These are phyloP conservation scores for Cheilosia scutellata DNA, from an alignment of 2,888 invertebrate species.

Conservation along the genomic window DNA sequence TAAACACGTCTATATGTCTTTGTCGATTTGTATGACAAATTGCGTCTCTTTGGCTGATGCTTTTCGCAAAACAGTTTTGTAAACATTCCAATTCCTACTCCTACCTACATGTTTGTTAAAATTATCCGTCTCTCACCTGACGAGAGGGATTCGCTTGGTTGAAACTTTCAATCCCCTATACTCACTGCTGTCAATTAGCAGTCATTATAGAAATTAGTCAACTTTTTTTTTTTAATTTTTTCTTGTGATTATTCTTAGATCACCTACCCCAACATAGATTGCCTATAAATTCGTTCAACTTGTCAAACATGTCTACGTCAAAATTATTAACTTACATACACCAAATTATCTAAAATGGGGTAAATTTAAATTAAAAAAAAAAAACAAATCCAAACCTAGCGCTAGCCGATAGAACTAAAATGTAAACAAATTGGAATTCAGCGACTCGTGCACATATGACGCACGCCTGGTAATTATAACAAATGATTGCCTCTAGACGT, in stretches of 20 bases:
- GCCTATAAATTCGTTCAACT: not conserved
- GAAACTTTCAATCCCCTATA: not conserved
- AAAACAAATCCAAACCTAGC: conserved; percentile 8
- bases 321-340: conserved; percentile 17
- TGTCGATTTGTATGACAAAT: not conserved
- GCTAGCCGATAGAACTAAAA: not conserved
- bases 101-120: not conserved
- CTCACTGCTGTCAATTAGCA: conserved; percentile 14
- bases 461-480: conserved; percentile 49
- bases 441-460: conserved; percentile 49
- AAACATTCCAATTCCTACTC: not conserved
- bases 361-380: conserved; percentile 19
- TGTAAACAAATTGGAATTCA: conserved; percentile 16
- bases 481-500: conserved; percentile 9
- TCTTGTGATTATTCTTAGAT: too few relatives aligned
- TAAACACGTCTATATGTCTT: not conserved
- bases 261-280: too few relatives aligned
- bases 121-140: conserved; percentile 2
- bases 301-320: conserved; percentile 23
- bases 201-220: not conserved
- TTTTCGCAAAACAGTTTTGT: not conserved
- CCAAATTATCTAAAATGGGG: conserved; percentile 15
- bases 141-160: not conserved
- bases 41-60: not conserved
- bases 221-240: too few relatives aligned